Conservation (phyloP, 2,797 vertebrate genomes). For the Pangasius sanitwongsei region DNA sequence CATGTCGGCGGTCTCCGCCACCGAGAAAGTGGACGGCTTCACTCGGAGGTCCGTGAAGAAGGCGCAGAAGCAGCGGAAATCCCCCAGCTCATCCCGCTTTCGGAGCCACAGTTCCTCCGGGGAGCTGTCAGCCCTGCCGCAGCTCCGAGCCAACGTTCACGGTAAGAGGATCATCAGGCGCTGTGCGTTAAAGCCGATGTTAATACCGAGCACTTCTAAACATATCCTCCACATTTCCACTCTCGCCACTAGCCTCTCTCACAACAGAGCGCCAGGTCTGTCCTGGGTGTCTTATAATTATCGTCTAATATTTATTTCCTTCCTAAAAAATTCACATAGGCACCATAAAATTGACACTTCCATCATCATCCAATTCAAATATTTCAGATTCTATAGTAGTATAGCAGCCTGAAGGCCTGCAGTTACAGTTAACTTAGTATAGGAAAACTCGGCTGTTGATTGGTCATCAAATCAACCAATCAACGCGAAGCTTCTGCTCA, state of each 20-base stretch:
- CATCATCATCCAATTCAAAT: no score
- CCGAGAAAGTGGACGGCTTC: constrained; percentile 99
- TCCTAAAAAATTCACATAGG: background rate
- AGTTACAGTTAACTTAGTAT: background rate
- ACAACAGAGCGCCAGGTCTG: background rate
- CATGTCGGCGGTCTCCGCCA: constrained; percentile 93
- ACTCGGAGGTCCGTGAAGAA: constrained; percentile 96
- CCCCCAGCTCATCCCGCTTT: constrained; percentile 95
- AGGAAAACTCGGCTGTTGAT: background rate
- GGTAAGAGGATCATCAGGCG: constrained; percentile 68
- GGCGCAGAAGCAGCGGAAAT: constrained; percentile 90
- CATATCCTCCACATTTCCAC: background rate
- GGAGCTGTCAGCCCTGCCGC: constrained; percentile 91
- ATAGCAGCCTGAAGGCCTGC: background rate
- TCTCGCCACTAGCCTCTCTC: background rate
- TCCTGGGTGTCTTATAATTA: background rate
- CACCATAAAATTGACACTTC: background rate
- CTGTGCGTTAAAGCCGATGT: background rate
- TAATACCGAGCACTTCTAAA: background rate
- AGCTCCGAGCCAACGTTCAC: constrained; percentile 80
- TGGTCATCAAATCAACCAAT: background rate
- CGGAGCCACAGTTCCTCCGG: constrained; percentile 76
- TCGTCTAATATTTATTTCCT: background rate
- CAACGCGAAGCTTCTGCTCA: background rate
- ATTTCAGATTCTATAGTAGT: background rate